Percentiles rank a stretch among this genome's conserved stretches.
These are phyloP conservation scores for Pogonomyrmex barbatus DNA, from an alignment of 1,140 invertebrate genomes.

Conservation along the genomic window DNA sequence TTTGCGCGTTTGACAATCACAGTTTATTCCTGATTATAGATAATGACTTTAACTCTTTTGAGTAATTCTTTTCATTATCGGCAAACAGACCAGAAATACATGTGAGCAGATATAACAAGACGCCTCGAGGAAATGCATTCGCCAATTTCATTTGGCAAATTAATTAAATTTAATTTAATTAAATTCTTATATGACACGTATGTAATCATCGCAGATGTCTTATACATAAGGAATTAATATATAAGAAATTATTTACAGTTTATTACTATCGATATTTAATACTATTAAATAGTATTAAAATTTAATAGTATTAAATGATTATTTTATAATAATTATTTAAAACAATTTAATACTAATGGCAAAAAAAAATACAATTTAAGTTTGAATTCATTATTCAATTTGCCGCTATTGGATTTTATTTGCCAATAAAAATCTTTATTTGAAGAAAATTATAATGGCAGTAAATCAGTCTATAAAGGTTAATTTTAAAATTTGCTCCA, in stretches of 20 bases:
- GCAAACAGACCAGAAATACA: constrained; percentile 14
- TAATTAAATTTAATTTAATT: not conserved
- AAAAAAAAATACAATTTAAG: constrained; percentile 20
- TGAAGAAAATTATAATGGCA: constrained; percentile 55
- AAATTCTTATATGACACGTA: not conserved
- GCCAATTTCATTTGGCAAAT: not conserved
- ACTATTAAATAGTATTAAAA: no score
- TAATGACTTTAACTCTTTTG: not conserved
- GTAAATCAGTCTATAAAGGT: constrained; percentile 54
- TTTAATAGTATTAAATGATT: no score
- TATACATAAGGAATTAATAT: not conserved
- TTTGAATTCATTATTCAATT: not conserved
- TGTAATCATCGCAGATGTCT: not conserved
- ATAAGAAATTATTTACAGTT: not conserved
- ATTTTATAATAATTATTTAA: not conserved
- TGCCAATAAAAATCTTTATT: not conserved
- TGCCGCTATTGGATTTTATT: not conserved
- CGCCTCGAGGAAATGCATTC: not conserved
- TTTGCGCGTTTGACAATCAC: constrained; percentile 40
- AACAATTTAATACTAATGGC: not conserved
- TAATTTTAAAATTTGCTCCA: constrained; percentile 12
- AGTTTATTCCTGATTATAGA: constrained; percentile 44
- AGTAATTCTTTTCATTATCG: constrained; percentile 16
- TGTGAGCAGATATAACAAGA: constrained; percentile 2
- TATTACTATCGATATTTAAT: not conserved